A percentile compares a stretch with the other conserved stretches of the same genome.
These are phyloP conservation scores for Forbesichthys papilliferus DNA, from an alignment of 2,113 vertebrate species.

Conservation along the genomic window DNA sequence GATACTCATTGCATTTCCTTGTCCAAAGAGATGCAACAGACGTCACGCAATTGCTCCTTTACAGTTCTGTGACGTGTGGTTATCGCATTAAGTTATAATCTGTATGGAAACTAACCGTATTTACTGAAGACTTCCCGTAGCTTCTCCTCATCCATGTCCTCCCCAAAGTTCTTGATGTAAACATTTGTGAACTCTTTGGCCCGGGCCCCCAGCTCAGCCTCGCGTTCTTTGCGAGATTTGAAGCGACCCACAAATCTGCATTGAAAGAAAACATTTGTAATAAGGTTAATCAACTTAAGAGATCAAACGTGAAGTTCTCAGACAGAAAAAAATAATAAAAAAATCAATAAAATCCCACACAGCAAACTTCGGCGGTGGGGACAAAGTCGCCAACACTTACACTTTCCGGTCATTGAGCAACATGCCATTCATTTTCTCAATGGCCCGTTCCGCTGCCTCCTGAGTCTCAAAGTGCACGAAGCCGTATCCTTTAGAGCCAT, in stretches of 20 bases:
- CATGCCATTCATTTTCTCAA: conserved; percentile 99
- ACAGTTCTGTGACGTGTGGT: too few species aligned
- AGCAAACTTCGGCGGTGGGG: not conserved
- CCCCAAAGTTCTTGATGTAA: conserved; percentile 95
- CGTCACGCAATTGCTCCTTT: not conserved
- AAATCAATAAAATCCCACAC: not conserved
- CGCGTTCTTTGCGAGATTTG: conserved; percentile 96
- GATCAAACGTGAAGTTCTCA: too few species aligned
- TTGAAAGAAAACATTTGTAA: not conserved
- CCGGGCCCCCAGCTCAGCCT: conserved; percentile 93
- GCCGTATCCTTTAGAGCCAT: conserved; percentile 98
- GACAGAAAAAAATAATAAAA: too few species aligned
- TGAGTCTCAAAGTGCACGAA: conserved; percentile 99
- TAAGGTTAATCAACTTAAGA: not conserved
- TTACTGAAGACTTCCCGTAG: conserved; percentile 94
- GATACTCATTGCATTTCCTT: conserved; percentile 93
- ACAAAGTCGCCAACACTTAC: conserved; percentile 78
- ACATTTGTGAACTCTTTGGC: conserved; percentile 98
- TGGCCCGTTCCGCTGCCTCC: conserved; percentile 96
- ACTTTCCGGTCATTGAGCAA: conserved; percentile 98
- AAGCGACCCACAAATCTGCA: conserved; percentile 94
- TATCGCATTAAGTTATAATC: not conserved
- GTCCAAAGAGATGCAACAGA: conserved; percentile 1
- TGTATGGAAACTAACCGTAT: conserved; percentile 74
- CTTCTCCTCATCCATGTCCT: conserved; percentile 96